Evolutionary conservation across 2,113 vertebrate genomes (phyloP).

Genomic region (Xenopus borealis): DNA sequence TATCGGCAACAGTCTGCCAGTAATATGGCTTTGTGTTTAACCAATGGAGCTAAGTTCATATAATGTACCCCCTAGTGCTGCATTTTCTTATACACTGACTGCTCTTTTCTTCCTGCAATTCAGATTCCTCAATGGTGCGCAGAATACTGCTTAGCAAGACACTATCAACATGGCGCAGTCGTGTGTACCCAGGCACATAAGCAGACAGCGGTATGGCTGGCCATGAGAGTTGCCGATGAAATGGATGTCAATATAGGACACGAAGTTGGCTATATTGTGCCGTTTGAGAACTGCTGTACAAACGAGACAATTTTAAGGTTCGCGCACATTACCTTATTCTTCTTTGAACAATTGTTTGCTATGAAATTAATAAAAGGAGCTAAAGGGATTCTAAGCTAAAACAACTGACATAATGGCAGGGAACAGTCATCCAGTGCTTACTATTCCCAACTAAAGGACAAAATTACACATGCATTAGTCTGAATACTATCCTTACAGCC

Average conservation of each 20-base stretch:
- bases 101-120: not conserved
- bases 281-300: slow-evolving; percentile 88
- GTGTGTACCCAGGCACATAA: slow-evolving; percentile 84
- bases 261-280: slow-evolving; percentile 88
- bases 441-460: no score
- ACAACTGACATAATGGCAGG: no score
- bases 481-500: no score
- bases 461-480: no score
- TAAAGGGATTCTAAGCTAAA: no score
- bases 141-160: slow-evolving; percentile 81
- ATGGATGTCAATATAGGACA: slow-evolving; percentile 95
- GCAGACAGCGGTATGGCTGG: slow-evolving; percentile 81
- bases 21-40: not conserved
- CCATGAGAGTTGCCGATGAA: slow-evolving; percentile 87
- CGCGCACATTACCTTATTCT: not conserved
- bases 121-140: slow-evolving; percentile 96
- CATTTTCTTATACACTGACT: not conserved
- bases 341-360: slow-evolving; percentile 4
- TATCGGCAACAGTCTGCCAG: not conserved
- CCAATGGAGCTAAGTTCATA: not conserved
- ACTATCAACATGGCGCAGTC: slow-evolving; percentile 79
- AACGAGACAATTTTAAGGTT: slow-evolving; percentile 88
- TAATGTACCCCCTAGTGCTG: not conserved
- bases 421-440: no score
- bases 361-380: no score